These are phyloP conservation scores for Ptiloglossa arizonensis DNA, from an alignment of 1,140 invertebrate species.

Conservation along the genomic window DNA sequence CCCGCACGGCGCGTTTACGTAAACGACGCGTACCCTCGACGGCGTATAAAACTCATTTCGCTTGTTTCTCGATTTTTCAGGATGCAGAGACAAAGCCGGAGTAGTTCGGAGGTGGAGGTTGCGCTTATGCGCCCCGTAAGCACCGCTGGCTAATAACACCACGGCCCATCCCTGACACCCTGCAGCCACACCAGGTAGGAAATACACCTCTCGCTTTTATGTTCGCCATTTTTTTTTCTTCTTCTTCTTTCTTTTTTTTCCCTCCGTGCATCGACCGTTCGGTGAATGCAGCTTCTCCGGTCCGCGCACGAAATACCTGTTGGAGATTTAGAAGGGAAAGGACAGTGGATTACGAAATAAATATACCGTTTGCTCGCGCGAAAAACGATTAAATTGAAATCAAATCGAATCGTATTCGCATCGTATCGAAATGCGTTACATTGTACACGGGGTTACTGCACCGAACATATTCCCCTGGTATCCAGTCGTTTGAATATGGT, in stretches of 20 bases:
- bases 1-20: neutral
- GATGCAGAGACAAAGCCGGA: conserved; percentile 77
- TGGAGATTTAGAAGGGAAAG: too few relatives aligned
- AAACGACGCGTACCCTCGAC: neutral
- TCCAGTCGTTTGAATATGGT: too few relatives aligned
- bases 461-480: too few relatives aligned
- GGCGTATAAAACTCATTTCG: conserved; percentile 46
- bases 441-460: too few relatives aligned
- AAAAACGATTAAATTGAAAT: too few relatives aligned
- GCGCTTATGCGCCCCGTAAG: conserved; percentile 79
- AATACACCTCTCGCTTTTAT: conserved; percentile 15
- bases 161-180: conserved; percentile 77
- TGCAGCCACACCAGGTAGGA: conserved; percentile 78
- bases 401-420: too few relatives aligned
- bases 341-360: too few relatives aligned
- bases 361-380: too few relatives aligned
- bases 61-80: conserved; percentile 69
- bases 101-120: conserved; percentile 78
- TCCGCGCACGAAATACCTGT: too few relatives aligned
- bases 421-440: too few relatives aligned
- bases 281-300: too few relatives aligned
- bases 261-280: conserved; percentile 1
- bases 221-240: conserved; percentile 21
- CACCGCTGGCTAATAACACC: conserved; percentile 79
- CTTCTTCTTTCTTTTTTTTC: too few relatives aligned